phyloP scores from a whole-genome alignment of 2,888 invertebrate genomes.

The Sarcophaga rosellei region DNA sequence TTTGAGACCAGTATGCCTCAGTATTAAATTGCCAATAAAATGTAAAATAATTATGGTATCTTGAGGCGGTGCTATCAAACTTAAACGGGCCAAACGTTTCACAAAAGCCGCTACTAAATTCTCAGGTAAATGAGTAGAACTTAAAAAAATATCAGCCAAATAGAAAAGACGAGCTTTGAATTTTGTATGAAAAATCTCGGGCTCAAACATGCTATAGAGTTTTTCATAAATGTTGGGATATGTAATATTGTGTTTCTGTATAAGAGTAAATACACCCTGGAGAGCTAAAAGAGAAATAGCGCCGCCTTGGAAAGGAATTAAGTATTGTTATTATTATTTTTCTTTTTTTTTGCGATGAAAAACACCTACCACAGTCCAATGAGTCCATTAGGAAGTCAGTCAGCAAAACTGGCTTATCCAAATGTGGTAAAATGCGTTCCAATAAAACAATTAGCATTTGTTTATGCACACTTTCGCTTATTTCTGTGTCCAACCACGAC shows the following conservation, averaged over 20 bases:
- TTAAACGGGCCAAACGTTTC: constrained; percentile 92
- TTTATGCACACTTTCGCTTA: constrained; percentile 87
- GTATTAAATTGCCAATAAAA: constrained; percentile 92
- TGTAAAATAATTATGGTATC: constrained; percentile 89
- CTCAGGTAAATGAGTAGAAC: constrained; percentile 96
- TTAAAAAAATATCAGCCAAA: constrained; percentile 93
- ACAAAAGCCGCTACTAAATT: constrained; percentile 95
- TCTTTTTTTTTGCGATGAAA: not conserved
- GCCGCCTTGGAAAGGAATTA: constrained; percentile 84
- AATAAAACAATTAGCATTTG: constrained; percentile 90
- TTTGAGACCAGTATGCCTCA: constrained; percentile 92
- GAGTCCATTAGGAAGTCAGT: constrained; percentile 96
- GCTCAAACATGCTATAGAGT: constrained; percentile 96
- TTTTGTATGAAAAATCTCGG: constrained; percentile 94
- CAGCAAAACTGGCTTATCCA: constrained; percentile 90
- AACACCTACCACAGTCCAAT: constrained; percentile 86
- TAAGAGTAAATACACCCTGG: constrained; percentile 94
- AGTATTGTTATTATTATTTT: not conserved
- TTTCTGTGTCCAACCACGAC: constrained; percentile 81
- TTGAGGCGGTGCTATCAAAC: constrained; percentile 91
- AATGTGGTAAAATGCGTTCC: constrained; percentile 90
- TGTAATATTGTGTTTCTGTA: constrained; percentile 95
- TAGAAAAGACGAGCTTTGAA: constrained; percentile 94
- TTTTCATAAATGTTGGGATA: constrained; percentile 97
- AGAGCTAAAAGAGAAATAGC: constrained; percentile 93